These are phyloP conservation scores for Peromyscus attwateri DNA, from an alignment of 2,797 vertebrate genomes.

Conservation along the genomic window DNA sequence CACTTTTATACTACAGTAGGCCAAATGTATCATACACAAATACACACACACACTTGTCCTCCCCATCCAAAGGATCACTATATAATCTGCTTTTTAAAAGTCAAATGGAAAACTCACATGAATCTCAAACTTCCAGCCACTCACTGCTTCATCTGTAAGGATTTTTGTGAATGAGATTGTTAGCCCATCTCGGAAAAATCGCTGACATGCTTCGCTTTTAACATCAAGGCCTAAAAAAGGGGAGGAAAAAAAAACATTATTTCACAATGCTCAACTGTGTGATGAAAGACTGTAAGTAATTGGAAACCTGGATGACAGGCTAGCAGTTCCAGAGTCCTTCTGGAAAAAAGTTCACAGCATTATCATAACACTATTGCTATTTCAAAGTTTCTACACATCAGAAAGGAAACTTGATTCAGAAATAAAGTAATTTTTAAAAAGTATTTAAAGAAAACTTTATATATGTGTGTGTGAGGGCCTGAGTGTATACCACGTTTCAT, in stretches of 20 bases:
- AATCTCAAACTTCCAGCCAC: constrained; percentile 99
- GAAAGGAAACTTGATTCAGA: constrained; percentile 33
- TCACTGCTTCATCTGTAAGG: constrained; percentile 99
- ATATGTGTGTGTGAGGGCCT: too few relatives aligned
- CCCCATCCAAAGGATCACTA: not conserved
- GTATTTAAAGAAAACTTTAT: not conserved
- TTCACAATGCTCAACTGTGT: constrained; percentile 28
- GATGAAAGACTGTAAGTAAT: constrained; percentile 35
- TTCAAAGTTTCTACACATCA: not conserved
- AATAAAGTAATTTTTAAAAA: not conserved
- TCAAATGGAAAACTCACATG: constrained; percentile 93
- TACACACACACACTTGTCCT: not conserved
- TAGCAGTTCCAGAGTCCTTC: constrained; percentile 16
- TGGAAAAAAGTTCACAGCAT: not conserved
- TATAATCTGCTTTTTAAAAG: constrained; percentile 59
- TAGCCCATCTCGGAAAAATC: constrained; percentile 99
- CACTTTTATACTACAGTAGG: constrained; percentile 31
- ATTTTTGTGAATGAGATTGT: constrained; percentile 99
- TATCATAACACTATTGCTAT: not conserved
- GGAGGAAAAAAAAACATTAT: constrained; percentile 19
- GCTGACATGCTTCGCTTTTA: constrained; percentile 99
- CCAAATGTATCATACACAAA: constrained; percentile 31
- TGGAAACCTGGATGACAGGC: constrained; percentile 21
- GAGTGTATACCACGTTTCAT: not conserved
- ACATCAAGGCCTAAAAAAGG: constrained; percentile 95